Evolutionary conservation across 35 echinoderm and acorn worm genomes (phyloP), one percentile per base, ranked within the genome.

Genomic region (Lytechinus pictus): DNA sequence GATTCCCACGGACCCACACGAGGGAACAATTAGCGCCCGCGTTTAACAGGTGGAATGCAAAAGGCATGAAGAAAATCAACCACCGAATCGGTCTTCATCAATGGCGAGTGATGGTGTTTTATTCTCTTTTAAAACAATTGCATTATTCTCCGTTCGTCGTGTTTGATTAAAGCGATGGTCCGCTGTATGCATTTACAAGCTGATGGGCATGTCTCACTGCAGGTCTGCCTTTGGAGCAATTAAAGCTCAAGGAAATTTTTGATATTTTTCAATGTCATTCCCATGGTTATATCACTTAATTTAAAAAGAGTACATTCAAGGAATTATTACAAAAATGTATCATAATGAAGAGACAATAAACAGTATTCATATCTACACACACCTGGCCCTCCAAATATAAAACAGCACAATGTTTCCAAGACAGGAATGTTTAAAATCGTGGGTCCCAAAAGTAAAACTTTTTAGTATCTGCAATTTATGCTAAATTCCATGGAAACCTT

Each of bases 101-200:
- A 79, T 79, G 66, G 66, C 19, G 66, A 79, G 4, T 24, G n/a
- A 19, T 79, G 16, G 21, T 24, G 16, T 79, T 79, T 79, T n/a
- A 79, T 79, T 79, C 66, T n/a, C 21, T n/a, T 79, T 24, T 79
- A 79, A 79, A 79, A 79, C 66, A 79, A 79, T 79, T 79, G 66
- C 66, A 79, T 79, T 79, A 79, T 79, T 0, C 19, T 24, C 33
- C 33, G 4, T 24, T 2, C 8, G 0, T 1, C 24, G 19, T 79
- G 19, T 79, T 79, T 79, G 66, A n/a, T n/a, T 24, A 16, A 79
- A 79, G 16, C 19, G 21, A 79, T n/a, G 66, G 14, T 79, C 66
- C 66, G 21, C n/a, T 16, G 66, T 79, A n/a, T 79, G 66, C 3
- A 5, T 79, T 79, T 79, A 79, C 66, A 79, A 24, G 66, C 66